A percentile compares a stretch with the other conserved stretches of the same genome.
phyloP scores from a whole-genome alignment of 2,797 vertebrate species.

The Chloroceryle amazona region DNA sequence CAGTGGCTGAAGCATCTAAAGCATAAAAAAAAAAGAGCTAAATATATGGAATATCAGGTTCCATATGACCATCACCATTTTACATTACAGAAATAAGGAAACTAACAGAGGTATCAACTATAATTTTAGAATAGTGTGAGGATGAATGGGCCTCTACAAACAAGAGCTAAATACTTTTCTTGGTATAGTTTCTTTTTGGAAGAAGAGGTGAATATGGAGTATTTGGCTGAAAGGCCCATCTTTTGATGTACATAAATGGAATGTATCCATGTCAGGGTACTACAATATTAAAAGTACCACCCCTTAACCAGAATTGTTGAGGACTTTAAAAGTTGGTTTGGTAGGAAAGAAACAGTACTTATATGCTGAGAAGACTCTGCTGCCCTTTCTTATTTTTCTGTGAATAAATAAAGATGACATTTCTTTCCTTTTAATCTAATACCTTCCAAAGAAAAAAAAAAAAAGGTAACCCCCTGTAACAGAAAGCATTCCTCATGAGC shows the following conservation, averaged over 20 bases:
- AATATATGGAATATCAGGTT: not conserved
- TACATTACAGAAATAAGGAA: not conserved
- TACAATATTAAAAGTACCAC: not conserved
- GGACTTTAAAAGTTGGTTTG: not conserved
- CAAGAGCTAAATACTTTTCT: not conserved
- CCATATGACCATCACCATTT: not conserved
- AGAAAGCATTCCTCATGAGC: not conserved
- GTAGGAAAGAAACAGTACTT: not conserved
- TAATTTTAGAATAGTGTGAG: not conserved
- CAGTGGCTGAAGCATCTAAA: not conserved
- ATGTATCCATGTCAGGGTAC: not conserved
- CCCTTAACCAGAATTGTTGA: not conserved
- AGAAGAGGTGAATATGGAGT: not conserved
- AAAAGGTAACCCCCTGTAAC: not conserved
- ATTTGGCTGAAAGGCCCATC: not conserved
- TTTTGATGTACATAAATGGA: not conserved
- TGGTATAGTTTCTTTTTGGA: not conserved
- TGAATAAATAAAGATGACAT: not conserved
- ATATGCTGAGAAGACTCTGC: not conserved
- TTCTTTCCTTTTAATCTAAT: not conserved
- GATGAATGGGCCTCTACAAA: not conserved
- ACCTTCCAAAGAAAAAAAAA: not conserved
- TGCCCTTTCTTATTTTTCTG: not conserved
- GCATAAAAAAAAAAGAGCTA: not conserved
- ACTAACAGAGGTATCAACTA: not conserved